A percentile compares a stretch with the other conserved stretches of the same genome.
Evolutionary conservation across 35 echinoderm and acorn worm genomes (phyloP).

Genomic region (Heliocidaris tuberculata): DNA sequence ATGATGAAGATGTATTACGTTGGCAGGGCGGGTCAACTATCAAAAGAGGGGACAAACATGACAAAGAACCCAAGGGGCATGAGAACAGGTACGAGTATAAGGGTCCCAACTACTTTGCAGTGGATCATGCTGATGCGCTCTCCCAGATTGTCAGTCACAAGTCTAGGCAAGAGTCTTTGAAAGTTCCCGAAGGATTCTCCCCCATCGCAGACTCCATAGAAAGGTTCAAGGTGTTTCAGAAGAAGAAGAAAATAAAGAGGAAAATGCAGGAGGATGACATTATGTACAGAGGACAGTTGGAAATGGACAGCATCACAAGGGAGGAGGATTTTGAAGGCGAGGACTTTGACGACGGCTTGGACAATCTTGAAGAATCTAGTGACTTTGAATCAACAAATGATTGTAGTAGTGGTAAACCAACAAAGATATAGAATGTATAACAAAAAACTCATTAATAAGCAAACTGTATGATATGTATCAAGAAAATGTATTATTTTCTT

Average conservation of each 20-base stretch:
- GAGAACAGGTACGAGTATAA: not conserved
- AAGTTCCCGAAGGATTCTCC: not conserved
- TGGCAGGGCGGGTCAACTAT: not conserved
- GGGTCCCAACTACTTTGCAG: conserved; percentile 51
- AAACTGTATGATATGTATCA: too few relatives aligned
- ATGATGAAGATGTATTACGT: not conserved
- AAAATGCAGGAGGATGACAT: conserved; percentile 25
- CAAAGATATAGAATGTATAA: too few relatives aligned
- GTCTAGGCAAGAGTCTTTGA: not conserved
- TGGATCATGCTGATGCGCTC: conserved; percentile 53
- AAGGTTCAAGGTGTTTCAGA: conserved; percentile 53
- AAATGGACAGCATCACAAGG: not conserved
- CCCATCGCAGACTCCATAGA: conserved; percentile 14
- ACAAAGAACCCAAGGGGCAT: not conserved
- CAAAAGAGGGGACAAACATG: not conserved
- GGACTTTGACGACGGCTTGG: not conserved
- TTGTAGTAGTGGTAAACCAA: not conserved
- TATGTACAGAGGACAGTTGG: conserved; percentile 54
- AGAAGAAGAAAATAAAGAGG: conserved; percentile 49
- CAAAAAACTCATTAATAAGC: too few relatives aligned
- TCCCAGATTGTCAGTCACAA: conserved; percentile 14
- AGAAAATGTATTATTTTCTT: too few relatives aligned
- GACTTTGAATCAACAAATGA: conserved; percentile 13
- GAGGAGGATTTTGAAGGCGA: not conserved
- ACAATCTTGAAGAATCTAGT: not conserved